Evolutionary conservation across 2,797 vertebrate species (phyloP).

Genomic region (Hydrocynus forskahlii): DNA sequence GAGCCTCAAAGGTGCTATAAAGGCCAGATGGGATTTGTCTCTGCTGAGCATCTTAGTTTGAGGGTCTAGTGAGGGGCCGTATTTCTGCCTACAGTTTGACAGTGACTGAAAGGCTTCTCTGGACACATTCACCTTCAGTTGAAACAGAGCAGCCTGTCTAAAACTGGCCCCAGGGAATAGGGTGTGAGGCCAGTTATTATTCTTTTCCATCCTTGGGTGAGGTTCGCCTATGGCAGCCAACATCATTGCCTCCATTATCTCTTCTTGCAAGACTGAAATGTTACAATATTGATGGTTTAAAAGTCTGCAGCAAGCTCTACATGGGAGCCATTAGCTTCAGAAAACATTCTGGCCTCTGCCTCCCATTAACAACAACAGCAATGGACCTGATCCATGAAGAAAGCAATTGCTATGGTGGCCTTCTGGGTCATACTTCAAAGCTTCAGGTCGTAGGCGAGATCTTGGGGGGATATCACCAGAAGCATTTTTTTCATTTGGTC

Average conservation of each 20-base stretch:
- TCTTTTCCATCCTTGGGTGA: constrained; percentile 35
- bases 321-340: not conserved
- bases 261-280: constrained; percentile 20
- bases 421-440: constrained; percentile 14
- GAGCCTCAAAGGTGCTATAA: constrained; percentile 3
- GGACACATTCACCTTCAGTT: constrained; percentile 25
- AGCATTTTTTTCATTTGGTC: constrained; percentile 15
- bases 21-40: constrained; percentile 46
- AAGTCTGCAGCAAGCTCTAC: not conserved
- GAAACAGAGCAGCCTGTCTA: constrained; percentile 19
- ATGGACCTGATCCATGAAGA: not conserved
- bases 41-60: constrained; percentile 7
- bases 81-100: constrained; percentile 28
- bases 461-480: not conserved
- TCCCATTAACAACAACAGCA: not conserved
- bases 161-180: constrained; percentile 29
- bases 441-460: constrained; percentile 1
- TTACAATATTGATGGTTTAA: not conserved
- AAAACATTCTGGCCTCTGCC: constrained; percentile 21
- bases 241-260: constrained; percentile 1
- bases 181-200: constrained; percentile 30
- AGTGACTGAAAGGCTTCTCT: constrained; percentile 13
- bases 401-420: not conserved
- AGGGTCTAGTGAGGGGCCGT: constrained; percentile 7
- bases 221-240: not conserved